These are phyloP conservation scores for Volucella inanis DNA, from an alignment of 2,888 invertebrate genomes.

Conservation along the genomic window DNA sequence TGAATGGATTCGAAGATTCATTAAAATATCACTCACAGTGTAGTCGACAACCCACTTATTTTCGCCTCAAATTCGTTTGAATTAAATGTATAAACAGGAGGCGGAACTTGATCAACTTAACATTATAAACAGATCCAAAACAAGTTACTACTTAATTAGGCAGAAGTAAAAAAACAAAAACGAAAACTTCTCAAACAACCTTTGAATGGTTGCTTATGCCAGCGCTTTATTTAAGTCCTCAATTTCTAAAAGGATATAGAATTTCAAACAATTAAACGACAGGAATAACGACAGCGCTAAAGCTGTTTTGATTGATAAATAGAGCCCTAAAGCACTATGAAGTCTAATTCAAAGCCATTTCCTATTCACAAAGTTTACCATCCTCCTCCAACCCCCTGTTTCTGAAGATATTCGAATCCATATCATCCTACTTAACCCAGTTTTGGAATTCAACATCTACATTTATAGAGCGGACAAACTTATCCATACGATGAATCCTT, in stretches of 20 bases:
- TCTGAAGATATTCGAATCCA: no score
- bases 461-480: slow-evolving; percentile 13
- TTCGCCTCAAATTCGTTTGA: no score
- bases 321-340: slow-evolving; percentile 12
- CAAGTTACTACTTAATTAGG: no score
- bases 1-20: no score
- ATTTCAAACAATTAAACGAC: slow-evolving; percentile 24
- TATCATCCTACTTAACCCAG: slow-evolving; percentile 23
- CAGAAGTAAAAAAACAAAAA: neutral
- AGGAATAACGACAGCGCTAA: slow-evolving; percentile 5
- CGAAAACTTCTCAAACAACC: neutral
- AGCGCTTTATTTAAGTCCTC: neutral
- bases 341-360: neutral
- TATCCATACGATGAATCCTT: slow-evolving; percentile 1
- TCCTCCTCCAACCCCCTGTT: neutral
- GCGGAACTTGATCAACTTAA: no score
- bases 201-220: neutral
- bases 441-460: slow-evolving; percentile 6
- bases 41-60: no score
- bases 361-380: neutral
- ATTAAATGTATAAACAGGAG: no score
- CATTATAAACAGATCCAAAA: no score
- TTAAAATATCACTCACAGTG: no score
- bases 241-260: slow-evolving; percentile 33
- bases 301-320: slow-evolving; percentile 54